phyloP scores from a whole-genome alignment of 2,888 invertebrate genomes.

The Erpobdella octoculata region DNA sequence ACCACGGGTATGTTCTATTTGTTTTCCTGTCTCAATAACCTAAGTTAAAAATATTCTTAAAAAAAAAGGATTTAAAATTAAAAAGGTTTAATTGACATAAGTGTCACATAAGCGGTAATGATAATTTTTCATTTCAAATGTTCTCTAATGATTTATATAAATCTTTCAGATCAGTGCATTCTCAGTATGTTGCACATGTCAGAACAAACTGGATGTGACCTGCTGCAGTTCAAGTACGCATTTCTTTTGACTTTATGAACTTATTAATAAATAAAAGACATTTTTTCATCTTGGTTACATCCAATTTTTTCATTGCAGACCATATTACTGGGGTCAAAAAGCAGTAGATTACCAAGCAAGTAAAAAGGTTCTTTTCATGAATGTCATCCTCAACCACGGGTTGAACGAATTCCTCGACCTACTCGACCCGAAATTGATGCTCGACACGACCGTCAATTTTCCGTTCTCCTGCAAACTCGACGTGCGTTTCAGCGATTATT shows the following conservation, averaged over 20 bases:
- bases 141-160: no score
- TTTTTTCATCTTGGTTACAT: no score
- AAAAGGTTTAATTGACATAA: no score
- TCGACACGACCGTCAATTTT: conserved; percentile 64
- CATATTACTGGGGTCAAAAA: conserved; percentile 74
- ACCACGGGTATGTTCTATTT: conserved; percentile 54
- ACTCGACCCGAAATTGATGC: conserved; percentile 62
- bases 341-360: conserved; percentile 66
- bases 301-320: no score
- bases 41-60: no score
- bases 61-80: no score
- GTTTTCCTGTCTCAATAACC: no score
- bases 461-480: conserved; percentile 61
- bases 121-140: no score
- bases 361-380: conserved; percentile 55
- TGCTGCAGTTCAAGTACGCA: conserved; percentile 49
- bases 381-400: conserved; percentile 66
- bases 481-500: conserved; percentile 40
- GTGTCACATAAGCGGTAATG: no score
- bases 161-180: conserved; percentile 63
- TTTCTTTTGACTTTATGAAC: background rate
- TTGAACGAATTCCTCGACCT: conserved; percentile 67
- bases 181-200: conserved; percentile 62
- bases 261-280: background rate
- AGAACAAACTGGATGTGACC: conserved; percentile 58